Base-by-base conservation (phyloP, 2,797 vertebrate species). In the Amniataba percoides region DNA sequence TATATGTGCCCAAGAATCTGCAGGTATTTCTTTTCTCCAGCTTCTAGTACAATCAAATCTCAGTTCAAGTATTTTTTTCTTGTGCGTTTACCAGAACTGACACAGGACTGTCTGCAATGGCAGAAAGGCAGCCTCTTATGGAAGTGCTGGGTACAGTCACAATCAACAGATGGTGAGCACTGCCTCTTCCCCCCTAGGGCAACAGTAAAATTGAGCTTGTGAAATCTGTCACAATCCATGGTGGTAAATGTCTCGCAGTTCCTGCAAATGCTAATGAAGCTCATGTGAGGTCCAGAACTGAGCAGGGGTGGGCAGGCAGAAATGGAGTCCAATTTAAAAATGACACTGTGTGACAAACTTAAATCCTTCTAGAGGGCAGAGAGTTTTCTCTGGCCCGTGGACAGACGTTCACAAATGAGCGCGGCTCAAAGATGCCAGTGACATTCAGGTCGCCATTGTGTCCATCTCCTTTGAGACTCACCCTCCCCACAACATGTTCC, bases 151-250 rank as follows among this genome's bases (percentile, higher is more conserved):
- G 83, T 92, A 92, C 79, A 93, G 91, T 92, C 87, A 88, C 85
- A 84, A 89, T 93, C 94, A 95, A 93, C 94, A 95, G 95, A 95
- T 94, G 95, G 94, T 57, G 77, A 87, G 74, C 59, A 23, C 79
- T 78, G 72, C 81, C 82, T 81, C 80, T 52, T 18, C 61, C 81
- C 84, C 90, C 83, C 83, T 23, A 82, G 90, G 93, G 93, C 87
- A 89, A 91, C 86, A 87, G 89, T 90, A 89, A 93, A 95, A 93
- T 70, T 83, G 83, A 86, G 89, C 88, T 89, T 88, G 92, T 93
- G 93, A 95, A 94, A 94, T 94, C 91, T 94, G 94, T 93, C 94
- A 94, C 91, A 91, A 91, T 92, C 90, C 88, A 82, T 82, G 89
- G 93, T 89, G 90, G 92, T 87, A 93, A 94, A 92, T 93, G 94